Base-by-base conservation (phyloP, 1,140 invertebrate genomes). In the Zaprionus capensis region DNA sequence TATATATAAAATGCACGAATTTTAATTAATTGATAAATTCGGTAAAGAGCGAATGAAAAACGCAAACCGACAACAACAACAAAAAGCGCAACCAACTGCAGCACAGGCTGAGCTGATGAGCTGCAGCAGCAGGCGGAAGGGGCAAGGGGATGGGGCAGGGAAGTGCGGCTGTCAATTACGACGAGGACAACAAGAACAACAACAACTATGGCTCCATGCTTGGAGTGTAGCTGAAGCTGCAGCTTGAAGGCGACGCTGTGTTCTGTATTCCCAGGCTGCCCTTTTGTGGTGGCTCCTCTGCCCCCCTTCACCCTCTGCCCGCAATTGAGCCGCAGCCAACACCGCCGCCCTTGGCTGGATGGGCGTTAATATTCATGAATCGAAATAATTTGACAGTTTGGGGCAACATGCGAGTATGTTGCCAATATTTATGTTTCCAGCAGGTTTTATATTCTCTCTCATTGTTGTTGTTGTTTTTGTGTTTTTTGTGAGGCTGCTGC, bases 11-110 rank as follows among this genome's bases (percentile, higher is more conserved):
- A 90, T 90, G 85, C 85, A 85, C 85, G 85, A 90, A 90, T 90
- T 90, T 90, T 90, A 90, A 90, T 90, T 90, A 90, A 90, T 90
- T 90, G 85, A 90, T 90, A 90, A 90, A 90, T 90, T 90, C 86
- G 79, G 86, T 90, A 88, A 88, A 76, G 81, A 84, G 81, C 71
- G 76, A n/a, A 57, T 53, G 68, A 71, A 65, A 49, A 51, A 70
- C 31, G 63, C 57, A 59, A 51, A 56, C 26, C 5, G 15, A 53
- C 44, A 12, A 22, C 78, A 70, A 41, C 67, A 69, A 41, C 67
- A 59, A 77, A 74, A 80, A 79, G 58, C 53, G 41, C 57, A 64
- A 53, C 46, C 38, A 69, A 57, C 63, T 56, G 24, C 57, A 38
- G 46, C 20, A 24, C 9, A 51, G 4, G 46, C 46, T 46, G 41